Base-by-base conservation (phyloP, 1,140 invertebrate species). In the Proctacanthus coquilletti region DNA sequence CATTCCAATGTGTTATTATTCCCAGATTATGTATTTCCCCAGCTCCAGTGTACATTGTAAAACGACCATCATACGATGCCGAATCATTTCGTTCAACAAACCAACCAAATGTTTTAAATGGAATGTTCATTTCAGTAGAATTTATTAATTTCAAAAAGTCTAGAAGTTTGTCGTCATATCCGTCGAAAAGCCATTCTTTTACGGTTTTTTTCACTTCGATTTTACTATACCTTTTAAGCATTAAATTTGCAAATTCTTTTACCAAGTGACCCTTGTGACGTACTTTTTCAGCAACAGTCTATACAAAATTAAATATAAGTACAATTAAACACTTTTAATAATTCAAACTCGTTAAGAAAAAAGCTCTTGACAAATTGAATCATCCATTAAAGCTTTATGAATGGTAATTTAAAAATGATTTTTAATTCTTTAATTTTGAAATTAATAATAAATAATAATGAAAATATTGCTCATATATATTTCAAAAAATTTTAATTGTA, bases 11-110 rank as follows among this genome's bases (percentile, higher is more conserved):
- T 35, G 70, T 64, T 9, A 85, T 42, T 8, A 69, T 60, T 33
- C 80, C 83, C 23, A 83, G 46, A 41, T 72, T 61, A 3, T 60
- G 50, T 32, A 84, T 65, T 47, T 77, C 70, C 17, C 61, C 52
- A 5, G 54, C 59, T 14, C 83, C 83, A 4, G 78, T 80, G 33
- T 73, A 66, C 65, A 87, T 84, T 18, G 72, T 76, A 47, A 77
- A 83, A 6, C 68, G 61, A 8, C 83, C 83, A 56, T 87, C 83
- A 50, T 72, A 84, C 1, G 63, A 67, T 11, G 67, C 51, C 0
- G 79, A 77, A 8, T 58, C 59, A 54, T 85, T 86, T 36, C 82
- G 70, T 73, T 83, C 55, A 47, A 77, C 80, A 51, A 86, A 80
- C 80, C 80, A 86, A 9, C 73, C 81, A 56, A 85, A 85, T 49